phyloP scores from a whole-genome alignment of 2,113 vertebrate genomes.

The Tretioscincus oriximinensis region DNA sequence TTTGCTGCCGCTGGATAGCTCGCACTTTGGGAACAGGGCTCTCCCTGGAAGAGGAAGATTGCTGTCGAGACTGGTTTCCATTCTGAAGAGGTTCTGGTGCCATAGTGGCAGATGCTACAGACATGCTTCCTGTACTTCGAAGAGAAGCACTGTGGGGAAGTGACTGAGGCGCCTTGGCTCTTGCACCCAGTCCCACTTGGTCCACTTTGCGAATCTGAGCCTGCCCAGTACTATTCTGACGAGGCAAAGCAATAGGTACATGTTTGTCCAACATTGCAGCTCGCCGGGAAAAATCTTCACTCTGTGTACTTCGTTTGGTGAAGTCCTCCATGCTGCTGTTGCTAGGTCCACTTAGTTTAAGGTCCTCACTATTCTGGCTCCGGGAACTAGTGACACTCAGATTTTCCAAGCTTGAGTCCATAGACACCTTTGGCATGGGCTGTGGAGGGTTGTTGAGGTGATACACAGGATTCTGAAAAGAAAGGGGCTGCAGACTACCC shows the following conservation, averaged over 20 bases:
- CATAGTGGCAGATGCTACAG: conserved; percentile 65
- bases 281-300: conserved; percentile 78
- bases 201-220: conserved; percentile 86
- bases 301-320: conserved; percentile 77
- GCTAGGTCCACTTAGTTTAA: conserved; percentile 79
- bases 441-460: conserved; percentile 84
- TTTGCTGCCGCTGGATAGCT: conserved; percentile 73
- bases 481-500: conserved; percentile 87
- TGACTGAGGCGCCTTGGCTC: conserved; percentile 73
- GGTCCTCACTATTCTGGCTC: conserved; percentile 86
- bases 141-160: conserved; percentile 81
- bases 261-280: conserved; percentile 66
- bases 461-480: conserved; percentile 95
- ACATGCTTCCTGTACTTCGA: conserved; percentile 82
- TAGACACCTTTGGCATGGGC: conserved; percentile 70
- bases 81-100: conserved; percentile 69
- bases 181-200: conserved; percentile 76
- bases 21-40: conserved; percentile 80
- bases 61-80: conserved; percentile 76
- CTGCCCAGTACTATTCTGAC: conserved; percentile 85
- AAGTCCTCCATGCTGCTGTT: conserved; percentile 88
- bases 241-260: conserved; percentile 79
- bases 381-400: conserved; percentile 89
- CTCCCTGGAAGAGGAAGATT: conserved; percentile 78
- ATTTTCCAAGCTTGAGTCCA: conserved; percentile 92